Conservation (phyloP, 2,113 vertebrate species). For the Neolamprologus falcicula region DNA sequence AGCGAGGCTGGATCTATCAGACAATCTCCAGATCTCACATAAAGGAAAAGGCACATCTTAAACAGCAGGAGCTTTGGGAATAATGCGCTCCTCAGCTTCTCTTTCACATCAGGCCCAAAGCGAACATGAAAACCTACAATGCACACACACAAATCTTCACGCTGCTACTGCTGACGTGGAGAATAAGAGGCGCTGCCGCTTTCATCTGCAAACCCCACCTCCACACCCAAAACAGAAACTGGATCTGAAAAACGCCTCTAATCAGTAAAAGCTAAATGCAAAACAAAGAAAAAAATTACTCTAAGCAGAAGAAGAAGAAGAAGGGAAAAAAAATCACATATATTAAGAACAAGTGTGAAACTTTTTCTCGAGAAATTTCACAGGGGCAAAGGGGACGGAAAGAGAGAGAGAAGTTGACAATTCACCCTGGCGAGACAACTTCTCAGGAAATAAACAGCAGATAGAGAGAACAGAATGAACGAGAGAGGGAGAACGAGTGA, state of each 20-base stretch:
- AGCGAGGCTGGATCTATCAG: slow-evolving; percentile 39
- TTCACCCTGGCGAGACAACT: slow-evolving; percentile 25
- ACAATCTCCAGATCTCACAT: slow-evolving; percentile 51
- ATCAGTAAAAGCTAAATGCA: slow-evolving; percentile 34
- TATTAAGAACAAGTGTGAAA: not conserved
- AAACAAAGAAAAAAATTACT: slow-evolving; percentile 13
- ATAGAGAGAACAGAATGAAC: slow-evolving; percentile 47
- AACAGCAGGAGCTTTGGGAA: slow-evolving; percentile 52
- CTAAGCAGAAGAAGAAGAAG: not conserved
- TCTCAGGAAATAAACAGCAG: slow-evolving; percentile 53
- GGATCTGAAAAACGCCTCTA: slow-evolving; percentile 26
- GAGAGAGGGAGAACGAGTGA: slow-evolving; percentile 49
- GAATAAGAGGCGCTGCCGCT: not conserved
- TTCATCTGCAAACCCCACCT: slow-evolving; percentile 25
- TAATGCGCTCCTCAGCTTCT: slow-evolving; percentile 38
- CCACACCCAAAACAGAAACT: not conserved
- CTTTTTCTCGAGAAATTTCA: slow-evolving; percentile 35
- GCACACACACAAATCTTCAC: slow-evolving; percentile 34
- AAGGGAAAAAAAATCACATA: not conserved
- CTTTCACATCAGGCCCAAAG: slow-evolving; percentile 55
- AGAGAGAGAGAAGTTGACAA: slow-evolving; percentile 5
- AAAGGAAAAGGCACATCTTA: slow-evolving; percentile 51
- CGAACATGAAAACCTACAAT: slow-evolving; percentile 53
- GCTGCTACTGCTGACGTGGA: slow-evolving; percentile 25
- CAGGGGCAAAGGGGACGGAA: slow-evolving; percentile 18